Conservation (phyloP, 2,888 invertebrate species). For the Koerneria pararmatus region DNA sequence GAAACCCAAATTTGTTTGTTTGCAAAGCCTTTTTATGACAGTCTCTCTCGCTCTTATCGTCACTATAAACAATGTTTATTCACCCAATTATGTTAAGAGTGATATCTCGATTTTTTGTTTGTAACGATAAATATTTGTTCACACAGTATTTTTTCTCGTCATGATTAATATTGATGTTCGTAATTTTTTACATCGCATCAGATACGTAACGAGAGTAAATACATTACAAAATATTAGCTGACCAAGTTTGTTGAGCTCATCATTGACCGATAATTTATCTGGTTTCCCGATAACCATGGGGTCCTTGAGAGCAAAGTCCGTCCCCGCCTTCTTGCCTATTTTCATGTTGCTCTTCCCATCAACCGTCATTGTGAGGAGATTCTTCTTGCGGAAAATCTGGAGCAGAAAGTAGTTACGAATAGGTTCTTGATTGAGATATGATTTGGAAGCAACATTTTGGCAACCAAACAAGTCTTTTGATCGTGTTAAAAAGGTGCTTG, state of each 20-base stretch:
- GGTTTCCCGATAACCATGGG: slow-evolving; percentile 88
- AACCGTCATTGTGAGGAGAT: slow-evolving; percentile 80
- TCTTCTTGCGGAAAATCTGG: slow-evolving; percentile 79
- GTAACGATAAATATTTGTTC: no score
- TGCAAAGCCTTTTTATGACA: no score
- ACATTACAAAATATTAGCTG: no score
- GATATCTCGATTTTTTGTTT: no score
- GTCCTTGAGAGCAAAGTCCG: slow-evolving; percentile 76
- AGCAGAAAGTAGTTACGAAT: slow-evolving; percentile 15
- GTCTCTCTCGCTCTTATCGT: no score
- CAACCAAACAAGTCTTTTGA: no score
- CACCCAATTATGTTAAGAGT: no score
- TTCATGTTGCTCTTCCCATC: slow-evolving; percentile 76
- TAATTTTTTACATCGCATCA: background rate
- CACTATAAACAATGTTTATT: no score
- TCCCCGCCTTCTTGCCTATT: slow-evolving; percentile 68
- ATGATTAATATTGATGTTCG: slow-evolving; percentile 1
- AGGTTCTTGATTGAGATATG: slow-evolving; percentile 1
- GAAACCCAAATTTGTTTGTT: background rate
- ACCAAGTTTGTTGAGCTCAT: slow-evolving; percentile 48
- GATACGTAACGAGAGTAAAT: no score
- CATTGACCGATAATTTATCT: slow-evolving; percentile 63
- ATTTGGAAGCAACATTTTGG: no score
- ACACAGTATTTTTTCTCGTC: background rate
- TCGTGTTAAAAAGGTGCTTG: background rate